Evolutionary conservation across 2,797 vertebrate genomes (phyloP), one percentile per base, ranked within the genome.

Genomic region (Cynopterus sphinx): DNA sequence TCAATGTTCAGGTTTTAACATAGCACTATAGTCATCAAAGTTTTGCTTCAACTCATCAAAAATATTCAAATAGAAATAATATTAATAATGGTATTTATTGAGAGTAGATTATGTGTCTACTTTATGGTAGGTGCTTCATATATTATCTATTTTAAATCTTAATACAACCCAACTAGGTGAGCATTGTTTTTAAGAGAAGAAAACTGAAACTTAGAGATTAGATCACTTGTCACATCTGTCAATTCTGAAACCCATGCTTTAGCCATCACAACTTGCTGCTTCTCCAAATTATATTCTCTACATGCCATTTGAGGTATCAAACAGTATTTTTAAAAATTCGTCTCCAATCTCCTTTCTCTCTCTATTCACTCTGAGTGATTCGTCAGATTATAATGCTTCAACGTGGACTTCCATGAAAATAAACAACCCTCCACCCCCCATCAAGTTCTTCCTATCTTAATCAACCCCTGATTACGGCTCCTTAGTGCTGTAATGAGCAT

Each of bases 211-310:
- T 61, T 68, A 77, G 46, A 81, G 36, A 55, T 83, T 39, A 61
- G 28, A 33, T 70, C 33, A 31, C 21, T 77, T 73, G 5, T n/a
- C 43, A 75, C 39, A 57, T 73, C 24, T 24, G 9, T 43, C 21
- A 65, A 22, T 59, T 61, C 70, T 82, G 55, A 88, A 93, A 91
- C 59, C 33, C 65, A 43, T n/a, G 22, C 41, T 89, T 96, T 94
- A 87, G 22, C 53, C 26, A 9, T 87, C 19, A 26, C 53, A 59
- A 46, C 26, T 51, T 70, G 43, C 39, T 86, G 11, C 9, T 53
- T 85, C 51, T 96, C 65, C 67, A 81, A 84, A 73, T 51, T 68
- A 67, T 49, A 67, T 79, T 87, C 31, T 43, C 15, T 11, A 19
- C 2, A 17, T 15, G 51, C 15, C 75, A 46, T 15, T 55, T 65